phyloP scores from a whole-genome alignment of 1,140 invertebrate species.

The Drosophila pandora region DNA sequence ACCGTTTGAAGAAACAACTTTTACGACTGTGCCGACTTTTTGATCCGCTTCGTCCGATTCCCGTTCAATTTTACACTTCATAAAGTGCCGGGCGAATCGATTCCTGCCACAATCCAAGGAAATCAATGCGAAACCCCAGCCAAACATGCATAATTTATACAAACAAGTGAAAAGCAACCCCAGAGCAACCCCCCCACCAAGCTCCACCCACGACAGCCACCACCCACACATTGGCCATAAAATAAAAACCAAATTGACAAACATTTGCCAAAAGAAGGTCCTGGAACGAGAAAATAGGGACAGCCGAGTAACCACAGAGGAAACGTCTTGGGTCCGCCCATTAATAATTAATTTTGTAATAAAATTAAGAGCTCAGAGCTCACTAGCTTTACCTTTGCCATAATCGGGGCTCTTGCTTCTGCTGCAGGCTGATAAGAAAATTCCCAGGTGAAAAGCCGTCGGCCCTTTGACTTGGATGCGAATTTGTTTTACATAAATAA shows the following conservation, averaged over 20 bases:
- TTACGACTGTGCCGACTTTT: constrained; percentile 17
- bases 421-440: constrained; percentile 24
- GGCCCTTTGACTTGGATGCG: constrained; percentile 34
- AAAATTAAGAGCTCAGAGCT: constrained; percentile 65
- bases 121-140: constrained; percentile 68
- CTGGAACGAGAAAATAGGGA: constrained; percentile 3
- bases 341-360: constrained; percentile 77
- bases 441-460: constrained; percentile 48
- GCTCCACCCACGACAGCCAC: constrained; percentile 9
- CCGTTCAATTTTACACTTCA: constrained; percentile 74
- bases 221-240: constrained; percentile 52
- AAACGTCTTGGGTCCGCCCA: constrained; percentile 24
- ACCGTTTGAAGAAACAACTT: constrained; percentile 17
- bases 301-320: not conserved
- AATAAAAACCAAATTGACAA: constrained; percentile 72
- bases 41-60: constrained; percentile 13
- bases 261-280: constrained; percentile 41
- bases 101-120: constrained; percentile 37
- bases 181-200: not conserved
- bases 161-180: constrained; percentile 55
- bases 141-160: constrained; percentile 76
- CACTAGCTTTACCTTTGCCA: constrained; percentile 64
- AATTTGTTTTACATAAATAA: constrained; percentile 27
- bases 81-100: constrained; percentile 54
- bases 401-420: constrained; percentile 35